Conservation (phyloP, 2,113 vertebrate species). For the Acrocephalus arundinaceus region DNA sequence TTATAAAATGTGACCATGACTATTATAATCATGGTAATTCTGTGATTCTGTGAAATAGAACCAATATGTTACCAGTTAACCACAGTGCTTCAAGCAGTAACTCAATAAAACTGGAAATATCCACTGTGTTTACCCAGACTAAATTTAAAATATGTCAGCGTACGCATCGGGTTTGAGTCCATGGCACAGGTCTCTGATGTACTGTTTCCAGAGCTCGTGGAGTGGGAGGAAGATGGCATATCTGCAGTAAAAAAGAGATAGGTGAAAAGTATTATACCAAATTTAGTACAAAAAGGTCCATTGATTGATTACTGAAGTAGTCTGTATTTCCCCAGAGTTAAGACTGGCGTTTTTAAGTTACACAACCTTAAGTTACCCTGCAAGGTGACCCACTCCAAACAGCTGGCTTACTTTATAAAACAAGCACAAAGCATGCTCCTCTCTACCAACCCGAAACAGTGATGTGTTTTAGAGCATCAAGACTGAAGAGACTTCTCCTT, state of each 20-base stretch:
- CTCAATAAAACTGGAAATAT: neutral
- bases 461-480: neutral
- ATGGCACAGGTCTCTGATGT: conserved; percentile 85
- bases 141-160: neutral
- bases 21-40: fast-evolving
- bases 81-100: neutral
- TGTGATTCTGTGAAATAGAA: neutral
- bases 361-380: neutral
- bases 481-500: neutral
- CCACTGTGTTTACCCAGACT: neutral
- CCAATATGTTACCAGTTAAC: neutral
- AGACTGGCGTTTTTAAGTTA: neutral
- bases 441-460: fast-evolving
- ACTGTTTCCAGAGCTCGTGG: conserved; percentile 91
- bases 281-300: neutral
- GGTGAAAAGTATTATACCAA: neutral
- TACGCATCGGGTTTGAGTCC: conserved; percentile 84
- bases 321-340: neutral
- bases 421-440: neutral
- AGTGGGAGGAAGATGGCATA: conserved; percentile 89
- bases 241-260: conserved; percentile 55
- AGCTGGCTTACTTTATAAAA: neutral
- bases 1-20: neutral
- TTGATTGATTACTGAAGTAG: neutral
- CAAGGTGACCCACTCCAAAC: neutral